A percentile compares a stretch with the other conserved stretches of the same genome.
These are phyloP conservation scores for Hemibagrus guttatus DNA, from an alignment of 2,797 vertebrate species.

Conservation along the genomic window DNA sequence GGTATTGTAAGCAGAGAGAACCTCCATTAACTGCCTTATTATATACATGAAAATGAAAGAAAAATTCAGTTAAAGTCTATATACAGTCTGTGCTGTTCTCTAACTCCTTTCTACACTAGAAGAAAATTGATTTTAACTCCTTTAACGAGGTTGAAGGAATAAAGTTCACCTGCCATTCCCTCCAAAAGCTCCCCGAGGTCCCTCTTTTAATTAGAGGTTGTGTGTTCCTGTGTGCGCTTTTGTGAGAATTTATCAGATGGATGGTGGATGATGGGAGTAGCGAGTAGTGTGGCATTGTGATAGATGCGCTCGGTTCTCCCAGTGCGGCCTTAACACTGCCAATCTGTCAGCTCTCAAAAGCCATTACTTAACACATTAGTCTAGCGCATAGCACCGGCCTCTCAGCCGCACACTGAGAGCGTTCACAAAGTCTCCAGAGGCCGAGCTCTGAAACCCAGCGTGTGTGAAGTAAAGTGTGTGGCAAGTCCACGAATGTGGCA, in stretches of 20 bases:
- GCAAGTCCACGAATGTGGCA: not conserved
- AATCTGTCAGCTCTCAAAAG: constrained; percentile 70
- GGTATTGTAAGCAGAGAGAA: not conserved
- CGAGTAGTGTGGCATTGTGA: constrained; percentile 67
- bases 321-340: constrained; percentile 44
- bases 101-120: not conserved
- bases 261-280: constrained; percentile 69
- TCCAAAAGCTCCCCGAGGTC: constrained; percentile 29
- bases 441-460: constrained; percentile 20
- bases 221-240: constrained; percentile 39
- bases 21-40: constrained; percentile 14
- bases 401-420: constrained; percentile 47
- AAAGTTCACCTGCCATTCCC: constrained; percentile 31
- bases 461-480: constrained; percentile 8
- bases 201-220: constrained; percentile 49
- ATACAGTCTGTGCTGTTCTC: not conserved
- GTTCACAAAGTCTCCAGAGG: constrained; percentile 37
- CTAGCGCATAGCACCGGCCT: constrained; percentile 50
- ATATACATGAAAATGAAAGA: constrained; percentile 23
- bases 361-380: constrained; percentile 69
- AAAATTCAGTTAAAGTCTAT: not conserved
- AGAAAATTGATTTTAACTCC: constrained; percentile 29
- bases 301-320: constrained; percentile 65
- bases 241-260: constrained; percentile 68
- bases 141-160: constrained; percentile 43